A percentile compares a stretch with the other conserved stretches of the same genome.
Conservation (phyloP, 2,888 invertebrate genomes). For the Harmothoe impar region DNA sequence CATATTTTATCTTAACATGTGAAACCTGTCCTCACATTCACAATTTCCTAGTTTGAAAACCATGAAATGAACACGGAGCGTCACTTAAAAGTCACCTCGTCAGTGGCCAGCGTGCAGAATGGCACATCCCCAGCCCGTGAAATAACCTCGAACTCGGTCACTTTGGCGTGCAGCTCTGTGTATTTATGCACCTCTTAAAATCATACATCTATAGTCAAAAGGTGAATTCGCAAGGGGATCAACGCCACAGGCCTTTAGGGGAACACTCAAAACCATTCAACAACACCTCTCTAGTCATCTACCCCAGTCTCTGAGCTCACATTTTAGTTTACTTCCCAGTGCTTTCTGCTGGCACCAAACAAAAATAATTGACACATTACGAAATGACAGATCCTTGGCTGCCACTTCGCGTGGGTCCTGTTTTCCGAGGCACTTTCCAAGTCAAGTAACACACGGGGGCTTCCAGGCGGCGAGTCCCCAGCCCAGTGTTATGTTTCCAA, state of each 20-base stretch:
- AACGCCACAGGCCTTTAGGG: background rate
- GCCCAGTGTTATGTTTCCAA: conserved; percentile 31
- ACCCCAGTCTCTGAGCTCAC: background rate
- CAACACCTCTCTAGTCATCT: background rate
- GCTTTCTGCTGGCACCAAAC: background rate
- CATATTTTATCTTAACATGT: too few species aligned
- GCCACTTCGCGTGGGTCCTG: conserved; percentile 11
- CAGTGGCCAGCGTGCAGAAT: too few species aligned
- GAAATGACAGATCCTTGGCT: background rate
- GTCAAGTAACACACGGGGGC: conserved; percentile 28
- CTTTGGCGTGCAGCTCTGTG: too few species aligned
- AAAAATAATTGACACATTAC: conserved; percentile 37
- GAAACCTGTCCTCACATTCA: too few species aligned
- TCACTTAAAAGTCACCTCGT: too few species aligned
- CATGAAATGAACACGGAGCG: too few species aligned
- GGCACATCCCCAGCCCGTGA: too few species aligned
- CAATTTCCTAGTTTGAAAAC: too few species aligned
- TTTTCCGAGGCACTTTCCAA: conserved; percentile 32
- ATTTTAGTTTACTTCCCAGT: background rate
- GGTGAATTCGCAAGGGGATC: too few species aligned
- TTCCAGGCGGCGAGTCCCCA: too few species aligned
- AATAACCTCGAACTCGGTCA: too few species aligned
- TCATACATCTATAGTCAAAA: background rate
- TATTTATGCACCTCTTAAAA: too few species aligned
- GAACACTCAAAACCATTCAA: background rate